Base-by-base conservation (phyloP, 1,140 invertebrate species). In the Conus ventricosus region DNA sequence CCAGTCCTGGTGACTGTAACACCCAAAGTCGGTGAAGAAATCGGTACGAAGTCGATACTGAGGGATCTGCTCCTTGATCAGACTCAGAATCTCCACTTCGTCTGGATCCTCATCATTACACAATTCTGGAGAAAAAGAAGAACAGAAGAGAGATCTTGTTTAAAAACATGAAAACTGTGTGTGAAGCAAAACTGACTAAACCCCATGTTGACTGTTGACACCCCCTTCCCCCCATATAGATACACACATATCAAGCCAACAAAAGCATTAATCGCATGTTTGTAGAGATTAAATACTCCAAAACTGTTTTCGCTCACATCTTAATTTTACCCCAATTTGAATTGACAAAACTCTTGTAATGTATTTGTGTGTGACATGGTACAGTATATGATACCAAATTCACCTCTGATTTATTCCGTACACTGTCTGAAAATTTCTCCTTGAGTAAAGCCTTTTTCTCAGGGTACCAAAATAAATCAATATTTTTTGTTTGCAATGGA, bases 1-100 rank as follows among this genome's bases (percentile, higher is more conserved):
- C 98, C 98, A 98, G 95, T 99, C 98, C 94, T 97, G 96, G 96
- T 99, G 98, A 94, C 98, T 97, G 97, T 99, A 99, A 86, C 98
- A 98, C 96, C 97, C 97, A 96, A 99, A 99, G 94, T 98, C 96
- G n/a, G 98, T 99, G 89, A 99, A 96, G 88, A 97, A 98, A 95
- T 99, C 98, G 85, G 98, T 98, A 95, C 98, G 96, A 82, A 99
- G 96, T 94, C 97, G 97, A 95, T 99, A 99, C 93, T 97, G 97
- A 82, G 98, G 98, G 95, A 99, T 98, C 95, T 98, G 97, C 95
- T 99, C 98, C 95, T 99, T 97, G 82, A 99, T 96, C 91, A 99
- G 96, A 95, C 98, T 98, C 94, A 99, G 97, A 93, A 99, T 98
- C 95, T 99, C 98, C 91, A 99, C 98, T 96, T 99, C 96, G 97